phyloP scores from a whole-genome alignment of 2,797 vertebrate genomes.

The Rhadinocentrus ornatus region DNA sequence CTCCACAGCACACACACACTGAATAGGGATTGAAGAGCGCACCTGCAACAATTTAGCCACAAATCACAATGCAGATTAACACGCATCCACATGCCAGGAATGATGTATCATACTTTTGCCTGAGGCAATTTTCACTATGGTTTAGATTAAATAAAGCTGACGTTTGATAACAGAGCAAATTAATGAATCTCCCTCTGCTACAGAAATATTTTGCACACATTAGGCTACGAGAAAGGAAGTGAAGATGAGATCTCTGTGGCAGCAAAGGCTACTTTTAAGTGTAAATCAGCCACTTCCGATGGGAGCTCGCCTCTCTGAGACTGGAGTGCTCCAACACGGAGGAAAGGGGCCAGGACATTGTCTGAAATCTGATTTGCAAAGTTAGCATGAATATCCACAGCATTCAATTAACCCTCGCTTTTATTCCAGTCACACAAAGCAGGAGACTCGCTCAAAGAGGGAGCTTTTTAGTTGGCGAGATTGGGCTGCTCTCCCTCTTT shows the following conservation, averaged over 20 bases:
- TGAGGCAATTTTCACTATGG: not conserved
- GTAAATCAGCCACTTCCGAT: conserved; percentile 79
- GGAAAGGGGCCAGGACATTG: conserved; percentile 72
- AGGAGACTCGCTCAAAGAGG: conserved; percentile 72
- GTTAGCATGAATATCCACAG: conserved; percentile 79
- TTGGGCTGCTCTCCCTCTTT: conserved; percentile 31
- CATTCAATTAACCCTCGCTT: conserved; percentile 78
- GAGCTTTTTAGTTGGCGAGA: conserved; percentile 54
- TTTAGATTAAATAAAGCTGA: conserved; percentile 42
- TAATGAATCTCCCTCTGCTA: conserved; percentile 7
- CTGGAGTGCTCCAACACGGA: conserved; percentile 59
- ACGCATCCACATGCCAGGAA: conserved; percentile 22
- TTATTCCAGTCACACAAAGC: conserved; percentile 80
- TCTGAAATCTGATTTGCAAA: conserved; percentile 79
- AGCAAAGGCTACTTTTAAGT: conserved; percentile 78
- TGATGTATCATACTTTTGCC: conserved; percentile 10
- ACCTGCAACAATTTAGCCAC: conserved; percentile 78
- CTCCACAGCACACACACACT: conserved; percentile 89
- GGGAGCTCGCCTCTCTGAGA: conserved; percentile 56
- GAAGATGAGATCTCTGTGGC: conserved; percentile 51
- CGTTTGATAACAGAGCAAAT: conserved; percentile 37
- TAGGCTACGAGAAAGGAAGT: conserved; percentile 31
- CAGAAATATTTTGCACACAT: conserved; percentile 34
- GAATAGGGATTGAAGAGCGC: conserved; percentile 82
- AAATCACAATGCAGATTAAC: conserved; percentile 60